phyloP scores from a whole-genome alignment of 2,888 invertebrate genomes.

The Lasius fuliginosus region DNA sequence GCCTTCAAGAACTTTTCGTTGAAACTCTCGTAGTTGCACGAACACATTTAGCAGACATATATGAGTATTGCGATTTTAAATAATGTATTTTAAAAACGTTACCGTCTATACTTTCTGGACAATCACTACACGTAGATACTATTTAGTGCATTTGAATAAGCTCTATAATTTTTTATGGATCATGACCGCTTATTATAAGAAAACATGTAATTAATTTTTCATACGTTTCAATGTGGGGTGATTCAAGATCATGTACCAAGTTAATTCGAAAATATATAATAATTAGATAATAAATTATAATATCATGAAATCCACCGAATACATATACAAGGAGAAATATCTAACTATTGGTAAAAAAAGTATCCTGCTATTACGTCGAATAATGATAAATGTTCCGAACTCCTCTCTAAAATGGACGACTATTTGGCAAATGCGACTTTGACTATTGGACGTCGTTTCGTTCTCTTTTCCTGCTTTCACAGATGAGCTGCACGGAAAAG shows the following conservation, averaged over 20 bases:
- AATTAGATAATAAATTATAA: conserved; percentile 7
- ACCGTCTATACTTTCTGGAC: neutral
- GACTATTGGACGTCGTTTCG: conserved; percentile 16
- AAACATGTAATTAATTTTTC: neutral
- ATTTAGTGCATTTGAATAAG: neutral
- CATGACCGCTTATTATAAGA: neutral
- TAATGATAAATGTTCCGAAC: conserved; percentile 26
- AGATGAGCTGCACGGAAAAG: conserved; percentile 43
- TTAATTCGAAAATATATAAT: neutral
- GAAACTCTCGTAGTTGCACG: conserved; percentile 33
- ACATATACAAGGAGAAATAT: neutral
- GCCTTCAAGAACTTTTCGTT: conserved; percentile 46
- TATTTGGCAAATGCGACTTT: conserved; percentile 37
- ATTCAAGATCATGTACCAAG: neutral
- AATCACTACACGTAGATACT: neutral
- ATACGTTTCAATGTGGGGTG: neutral
- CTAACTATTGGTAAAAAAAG: neutral
- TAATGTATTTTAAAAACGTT: conserved; percentile 28
- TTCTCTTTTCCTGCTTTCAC: conserved; percentile 36
- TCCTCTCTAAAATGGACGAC: conserved; percentile 3
- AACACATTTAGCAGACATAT: conserved; percentile 18
- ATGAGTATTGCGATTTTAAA: conserved; percentile 43
- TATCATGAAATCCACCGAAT: neutral
- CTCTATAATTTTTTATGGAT: neutral
- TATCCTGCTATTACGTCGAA: neutral